These are phyloP conservation scores for Clarias pachynema DNA, from an alignment of 2,797 vertebrate genomes.

Conservation along the genomic window DNA sequence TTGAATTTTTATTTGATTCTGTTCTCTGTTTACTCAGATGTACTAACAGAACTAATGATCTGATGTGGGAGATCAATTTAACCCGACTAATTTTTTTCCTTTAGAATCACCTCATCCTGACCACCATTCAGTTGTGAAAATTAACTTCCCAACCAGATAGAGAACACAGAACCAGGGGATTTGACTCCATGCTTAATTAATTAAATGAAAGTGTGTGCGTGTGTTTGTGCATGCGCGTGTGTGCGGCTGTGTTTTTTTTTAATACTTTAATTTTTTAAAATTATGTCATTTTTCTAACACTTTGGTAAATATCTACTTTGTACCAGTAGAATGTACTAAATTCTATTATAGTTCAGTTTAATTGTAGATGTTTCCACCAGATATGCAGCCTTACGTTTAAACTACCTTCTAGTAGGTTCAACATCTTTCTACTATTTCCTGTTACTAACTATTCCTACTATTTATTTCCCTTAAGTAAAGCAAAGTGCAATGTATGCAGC, in stretches of 20 bases:
- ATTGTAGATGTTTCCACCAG: background rate
- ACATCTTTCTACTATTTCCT: too few relatives aligned
- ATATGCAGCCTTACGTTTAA: background rate
- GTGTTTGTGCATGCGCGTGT: background rate
- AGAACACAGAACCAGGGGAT: background rate
- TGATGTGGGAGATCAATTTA: background rate
- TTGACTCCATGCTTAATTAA: background rate
- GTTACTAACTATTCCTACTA: too few relatives aligned
- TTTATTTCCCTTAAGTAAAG: too few relatives aligned
- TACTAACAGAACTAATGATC: background rate
- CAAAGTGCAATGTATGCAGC: background rate
- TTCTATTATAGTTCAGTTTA: background rate
- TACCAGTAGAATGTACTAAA: background rate
- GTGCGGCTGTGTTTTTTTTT: background rate
- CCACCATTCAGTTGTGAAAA: constrained; percentile 1
- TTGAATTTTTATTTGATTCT: background rate
- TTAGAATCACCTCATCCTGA: constrained; percentile 7
- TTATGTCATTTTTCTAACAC: background rate
- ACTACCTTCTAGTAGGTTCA: too few relatives aligned
- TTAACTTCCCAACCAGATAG: background rate
- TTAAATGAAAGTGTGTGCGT: background rate
- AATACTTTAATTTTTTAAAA: too few relatives aligned
- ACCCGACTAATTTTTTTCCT: background rate
- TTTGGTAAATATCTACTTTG: background rate
- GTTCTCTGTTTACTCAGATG: background rate